Evolutionary conservation across 2,888 invertebrate species (phyloP).

Genomic region (Cephus sareptanus): DNA sequence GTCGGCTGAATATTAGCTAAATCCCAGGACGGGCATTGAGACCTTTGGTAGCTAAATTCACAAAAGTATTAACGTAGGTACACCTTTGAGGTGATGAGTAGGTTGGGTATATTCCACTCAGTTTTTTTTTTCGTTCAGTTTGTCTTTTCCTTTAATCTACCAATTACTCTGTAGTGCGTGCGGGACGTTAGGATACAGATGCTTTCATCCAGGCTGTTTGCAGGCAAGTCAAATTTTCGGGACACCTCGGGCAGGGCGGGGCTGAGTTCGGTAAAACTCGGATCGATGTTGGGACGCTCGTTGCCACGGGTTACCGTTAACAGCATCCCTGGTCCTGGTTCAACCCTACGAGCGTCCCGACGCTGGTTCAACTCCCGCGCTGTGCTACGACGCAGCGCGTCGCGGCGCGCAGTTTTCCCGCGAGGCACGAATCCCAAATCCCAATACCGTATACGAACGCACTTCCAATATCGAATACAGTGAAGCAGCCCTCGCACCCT

Average conservation of each 20-base stretch:
- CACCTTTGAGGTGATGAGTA: background rate
- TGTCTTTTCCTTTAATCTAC: background rate
- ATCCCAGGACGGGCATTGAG: background rate
- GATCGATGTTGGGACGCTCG: constrained; percentile 66
- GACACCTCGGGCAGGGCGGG: constrained; percentile 56
- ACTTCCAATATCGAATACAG: constrained; percentile 8
- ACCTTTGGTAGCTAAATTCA: background rate
- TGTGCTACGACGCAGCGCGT: constrained; percentile 15
- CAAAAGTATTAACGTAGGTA: no score
- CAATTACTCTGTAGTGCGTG: background rate
- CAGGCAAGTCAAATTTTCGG: constrained; percentile 39
- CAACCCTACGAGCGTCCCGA: constrained; percentile 42
- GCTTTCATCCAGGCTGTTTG: constrained; percentile 1
- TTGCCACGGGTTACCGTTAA: constrained; percentile 66
- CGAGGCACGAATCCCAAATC: constrained; percentile 31
- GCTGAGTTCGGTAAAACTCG: constrained; percentile 64
- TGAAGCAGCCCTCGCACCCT: constrained; percentile 2
- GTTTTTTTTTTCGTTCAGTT: background rate
- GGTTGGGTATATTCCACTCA: background rate
- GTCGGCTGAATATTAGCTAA: background rate
- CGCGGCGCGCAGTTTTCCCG: constrained; percentile 22
- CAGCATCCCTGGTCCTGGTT: constrained; percentile 58
- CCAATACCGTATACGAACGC: constrained; percentile 10
- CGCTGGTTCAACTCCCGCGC: constrained; percentile 22
- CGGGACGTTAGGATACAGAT: background rate